Conservation (phyloP, 2,888 invertebrate species). For the Baccha elongata region DNA sequence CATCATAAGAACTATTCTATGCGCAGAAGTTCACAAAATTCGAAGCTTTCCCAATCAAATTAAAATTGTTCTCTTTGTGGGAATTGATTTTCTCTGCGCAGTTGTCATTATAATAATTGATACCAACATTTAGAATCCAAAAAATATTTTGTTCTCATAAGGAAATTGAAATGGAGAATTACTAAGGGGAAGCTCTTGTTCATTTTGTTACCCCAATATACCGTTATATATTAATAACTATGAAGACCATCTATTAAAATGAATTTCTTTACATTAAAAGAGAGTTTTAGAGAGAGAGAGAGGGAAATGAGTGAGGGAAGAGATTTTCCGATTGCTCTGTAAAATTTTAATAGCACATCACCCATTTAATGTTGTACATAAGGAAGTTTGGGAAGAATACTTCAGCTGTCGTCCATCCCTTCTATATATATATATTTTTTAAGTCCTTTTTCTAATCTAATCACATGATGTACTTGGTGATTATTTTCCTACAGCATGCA, state of each 20-base stretch:
- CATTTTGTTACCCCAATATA: conserved; percentile 59
- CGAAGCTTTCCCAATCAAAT: conserved; percentile 67
- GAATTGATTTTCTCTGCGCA: conserved; percentile 35
- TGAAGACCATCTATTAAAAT: conserved; percentile 8
- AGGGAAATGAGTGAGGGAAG: background rate
- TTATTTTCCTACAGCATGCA: conserved; percentile 68
- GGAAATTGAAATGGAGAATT: conserved; percentile 14
- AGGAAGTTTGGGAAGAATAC: conserved; percentile 55
- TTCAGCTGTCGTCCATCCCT: conserved; percentile 13
- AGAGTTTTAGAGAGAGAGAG: background rate
- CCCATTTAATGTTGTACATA: conserved; percentile 46
- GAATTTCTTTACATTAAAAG: background rate
- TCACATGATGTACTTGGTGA: conserved; percentile 68
- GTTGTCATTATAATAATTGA: conserved; percentile 38
- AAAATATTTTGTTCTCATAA: conserved; percentile 22
- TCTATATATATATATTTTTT: too few species aligned
- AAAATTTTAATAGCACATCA: conserved; percentile 20
- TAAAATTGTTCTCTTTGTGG: conserved; percentile 45
- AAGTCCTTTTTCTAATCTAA: conserved; percentile 57
- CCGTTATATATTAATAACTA: conserved; percentile 35
- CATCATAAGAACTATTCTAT: background rate
- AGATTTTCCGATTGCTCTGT: conserved; percentile 54
- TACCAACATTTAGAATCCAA: conserved; percentile 47
- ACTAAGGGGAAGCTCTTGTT: conserved; percentile 46
- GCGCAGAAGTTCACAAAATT: conserved; percentile 48